Evolutionary conservation across 1,140 invertebrate species (phyloP), one percentile per base, ranked within the genome.

Genomic region (Pachyrhynchus sulphureomaculatus): DNA sequence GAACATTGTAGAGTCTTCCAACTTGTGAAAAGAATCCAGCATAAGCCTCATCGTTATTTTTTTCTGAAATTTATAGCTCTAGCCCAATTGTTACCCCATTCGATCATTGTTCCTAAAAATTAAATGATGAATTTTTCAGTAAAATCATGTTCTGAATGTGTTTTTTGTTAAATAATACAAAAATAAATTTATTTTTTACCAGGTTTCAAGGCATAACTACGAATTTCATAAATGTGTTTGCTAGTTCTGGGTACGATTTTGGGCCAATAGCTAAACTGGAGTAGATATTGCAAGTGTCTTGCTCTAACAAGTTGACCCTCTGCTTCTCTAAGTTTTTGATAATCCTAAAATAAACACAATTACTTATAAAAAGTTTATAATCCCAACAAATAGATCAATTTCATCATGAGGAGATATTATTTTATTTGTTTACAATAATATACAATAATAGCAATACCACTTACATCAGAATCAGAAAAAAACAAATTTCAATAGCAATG

Each of bases 41-140:
- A 74, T 95, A 96, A 0, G 95, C 91, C 76, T 98, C 95, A 73
- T 96, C 87, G 75, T 95, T 93, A 67, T 92, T 88, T 70, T n/a
- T 90, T 85, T 33, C 96, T 83, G 75, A 89, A 92, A 72, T 92
- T 92, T 34, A 99, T 93, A 33, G 95, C 96, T 72, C 93, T 81
- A 0, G 95, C 94, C 96, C 96, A 99, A 78, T 97, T 96, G 77
- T 98, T 98, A 62, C 95, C 95, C 96, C 96, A 99, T 80, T 98
- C 96, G 67, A 98, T 97, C 93, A 98, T 97, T 1, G 95, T 98
- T 21, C 96, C 88, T 62, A 10, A 23, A n/a, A 39, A 39, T n/a
- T n/a, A n/a, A n/a, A n/a, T n/a, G n/a, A n/a, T n/a, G n/a, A n/a
- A n/a, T n/a, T n/a, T n/a, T n/a, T n/a, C n/a, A n/a, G n/a, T n/a